phyloP scores from a whole-genome alignment of 1,140 invertebrate species.

The Aradophagus sp. region DNA sequence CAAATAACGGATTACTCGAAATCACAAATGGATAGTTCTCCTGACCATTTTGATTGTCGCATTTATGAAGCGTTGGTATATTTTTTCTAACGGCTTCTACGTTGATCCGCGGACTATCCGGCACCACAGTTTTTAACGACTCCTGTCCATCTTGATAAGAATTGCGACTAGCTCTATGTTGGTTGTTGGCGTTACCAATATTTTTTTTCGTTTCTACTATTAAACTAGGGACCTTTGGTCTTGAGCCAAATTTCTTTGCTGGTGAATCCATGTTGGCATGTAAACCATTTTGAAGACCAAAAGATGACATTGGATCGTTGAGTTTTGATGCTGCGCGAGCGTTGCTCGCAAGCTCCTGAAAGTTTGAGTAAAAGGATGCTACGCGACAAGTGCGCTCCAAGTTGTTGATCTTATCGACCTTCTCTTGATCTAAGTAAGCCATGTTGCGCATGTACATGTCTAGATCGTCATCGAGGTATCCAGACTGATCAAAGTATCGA shows the following conservation, averaged over 20 bases:
- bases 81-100: constrained; percentile 64
- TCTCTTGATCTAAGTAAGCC: constrained; percentile 58
- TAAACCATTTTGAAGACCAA: constrained; percentile 23
- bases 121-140: constrained; percentile 52
- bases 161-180: constrained; percentile 11
- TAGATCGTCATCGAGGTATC: constrained; percentile 66
- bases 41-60: constrained; percentile 67
- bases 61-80: constrained; percentile 66
- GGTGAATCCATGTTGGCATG: constrained; percentile 55
- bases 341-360: constrained; percentile 58
- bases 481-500: constrained; percentile 70
- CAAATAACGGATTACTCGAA: constrained; percentile 70
- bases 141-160: constrained; percentile 34
- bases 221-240: constrained; percentile 60
- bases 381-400: constrained; percentile 62
- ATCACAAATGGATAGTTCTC: constrained; percentile 69
- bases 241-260: constrained; percentile 58
- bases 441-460: constrained; percentile 53
- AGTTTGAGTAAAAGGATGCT: constrained; percentile 60
- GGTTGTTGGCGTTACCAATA: constrained; percentile 2
- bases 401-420: constrained; percentile 66
- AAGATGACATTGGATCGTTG: not conserved
- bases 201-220: constrained; percentile 57
- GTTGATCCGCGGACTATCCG: constrained; percentile 62
- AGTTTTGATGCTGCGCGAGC: constrained; percentile 7